Conservation (phyloP, 2,888 invertebrate species). For the Tetranychus piercei region DNA sequence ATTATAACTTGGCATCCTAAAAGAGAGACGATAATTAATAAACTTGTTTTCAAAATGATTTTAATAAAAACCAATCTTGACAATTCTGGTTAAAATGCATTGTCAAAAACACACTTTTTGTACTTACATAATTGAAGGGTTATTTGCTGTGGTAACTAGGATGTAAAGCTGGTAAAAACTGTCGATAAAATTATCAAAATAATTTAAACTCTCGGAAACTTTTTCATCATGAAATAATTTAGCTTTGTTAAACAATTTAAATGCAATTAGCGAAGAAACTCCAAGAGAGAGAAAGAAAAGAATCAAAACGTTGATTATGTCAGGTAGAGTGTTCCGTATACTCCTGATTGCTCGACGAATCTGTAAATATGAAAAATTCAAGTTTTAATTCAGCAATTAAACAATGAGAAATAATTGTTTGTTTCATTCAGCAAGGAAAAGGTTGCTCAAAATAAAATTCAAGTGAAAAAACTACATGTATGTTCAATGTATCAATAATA, state of each 20-base stretch:
- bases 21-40: neutral
- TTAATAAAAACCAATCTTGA: no score
- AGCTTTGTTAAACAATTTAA: constrained; percentile 35
- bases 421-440: neutral
- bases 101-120: no score
- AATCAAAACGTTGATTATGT: constrained; percentile 35
- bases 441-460: neutral
- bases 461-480: neutral
- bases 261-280: constrained; percentile 35
- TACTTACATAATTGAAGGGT: constrained; percentile 36
- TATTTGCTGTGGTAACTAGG: constrained; percentile 37
- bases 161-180: constrained; percentile 37
- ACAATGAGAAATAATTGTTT: neutral
- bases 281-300: constrained; percentile 34
- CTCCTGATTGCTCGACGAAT: constrained; percentile 36
- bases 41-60: no score
- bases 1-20: constrained; percentile 38
- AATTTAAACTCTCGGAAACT: constrained; percentile 28
- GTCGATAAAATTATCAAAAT: constrained; percentile 34
- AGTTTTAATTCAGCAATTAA: neutral
- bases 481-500: no score
- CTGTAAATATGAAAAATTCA: constrained; percentile 26
- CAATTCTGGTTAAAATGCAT: no score
- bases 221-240: constrained; percentile 24
- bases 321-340: constrained; percentile 35